Evolutionary conservation across 1,140 invertebrate species (phyloP), one percentile per base, ranked within the genome.

Genomic region (Dendrolimus punctatus): DNA sequence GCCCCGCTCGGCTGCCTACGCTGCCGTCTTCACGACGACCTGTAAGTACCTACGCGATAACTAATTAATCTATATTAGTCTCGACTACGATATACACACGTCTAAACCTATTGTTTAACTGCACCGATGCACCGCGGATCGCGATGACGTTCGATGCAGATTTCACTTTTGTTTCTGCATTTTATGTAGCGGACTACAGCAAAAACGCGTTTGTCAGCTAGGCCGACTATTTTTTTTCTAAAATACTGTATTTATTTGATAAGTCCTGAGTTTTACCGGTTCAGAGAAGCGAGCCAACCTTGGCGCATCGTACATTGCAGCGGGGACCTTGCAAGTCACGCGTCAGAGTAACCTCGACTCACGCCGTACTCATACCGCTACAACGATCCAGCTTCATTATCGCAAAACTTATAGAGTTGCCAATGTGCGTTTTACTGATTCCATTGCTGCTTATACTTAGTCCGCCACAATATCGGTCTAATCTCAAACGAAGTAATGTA

Each of bases 241-340:
- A 9, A n/a, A 4, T 40, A 10, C 39, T 9, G 9, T 46, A 10
- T 36, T 57, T 59, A 50, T 63, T 57, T 57, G 55, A 51, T 59
- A 56, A 62, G 61, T 53, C 55, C 64, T 73, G 66, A 62, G 61
- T 71, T 76, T 59, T 74, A 61, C 69, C 60, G 62, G 64, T 66
- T 66, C 64, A 53, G 67, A 79, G 71, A 69, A 76, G 71, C 69
- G 75, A 75, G 66, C 73, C 82, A 85, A 85, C 82, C 82, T 85
- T 85, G 82, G 80, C 76, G 80, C 82, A 84, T 85, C 80, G 79
- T 80, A 80, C 80, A 85, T 77, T 85, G 82, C 82, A 85, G 74
- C 80, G 74, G 73, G 68, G 78, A 84, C 82, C 82, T 85, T 84
- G 82, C 82, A 85, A 85, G 82, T 84, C 82, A 85, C 82, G 80